Evolutionary conservation across 2,797 vertebrate genomes (phyloP), one percentile per base, ranked within the genome.

Genomic region (Lophius americanus): DNA sequence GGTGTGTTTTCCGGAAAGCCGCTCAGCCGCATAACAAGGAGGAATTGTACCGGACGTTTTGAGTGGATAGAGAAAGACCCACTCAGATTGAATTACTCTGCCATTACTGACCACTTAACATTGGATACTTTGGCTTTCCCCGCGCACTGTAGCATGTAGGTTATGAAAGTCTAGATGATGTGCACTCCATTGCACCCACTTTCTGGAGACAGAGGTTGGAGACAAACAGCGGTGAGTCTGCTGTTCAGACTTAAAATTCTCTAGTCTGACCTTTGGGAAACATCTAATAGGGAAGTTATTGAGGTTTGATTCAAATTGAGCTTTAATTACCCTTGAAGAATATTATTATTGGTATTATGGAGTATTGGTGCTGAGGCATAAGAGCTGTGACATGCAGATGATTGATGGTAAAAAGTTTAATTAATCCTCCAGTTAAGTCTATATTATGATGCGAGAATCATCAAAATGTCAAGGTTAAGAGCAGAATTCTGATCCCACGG

Each of bases 51-150:
- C 78, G 89, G 91, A 92, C 84, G 88, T 92, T 91, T 91, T 88
- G 85, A 90, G 82, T 81, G 82, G 81, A 88, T 70, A 51, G 86
- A 89, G 82, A 77, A 85, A 90, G 84, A 84, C 84, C 83, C 74
- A 72, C 76, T 82, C 32, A 52, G 85, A 91, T 92, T 89, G 79
- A 90, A 90, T 92, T 92, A 91, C 83, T 80, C 81, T 78, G 81
- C 89, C 91, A 92, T 91, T 91, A 91, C 88, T 86, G 84, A 83
- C 88, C 90, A 91, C 89, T 91, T 89, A 91, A 89, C 83, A 87
- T 82, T 64, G 62, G 80, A 89, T 68, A 76, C 78, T 82, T 73
- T 68, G 74, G 54, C 73, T 68, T 14, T 12, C 58, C 60, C 39
- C 52, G 56, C 75, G 73, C 71, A 57, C 54, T 79, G 69, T 61